Conservation (phyloP, 2,888 invertebrate species). For the Metopia argyrocephala region DNA sequence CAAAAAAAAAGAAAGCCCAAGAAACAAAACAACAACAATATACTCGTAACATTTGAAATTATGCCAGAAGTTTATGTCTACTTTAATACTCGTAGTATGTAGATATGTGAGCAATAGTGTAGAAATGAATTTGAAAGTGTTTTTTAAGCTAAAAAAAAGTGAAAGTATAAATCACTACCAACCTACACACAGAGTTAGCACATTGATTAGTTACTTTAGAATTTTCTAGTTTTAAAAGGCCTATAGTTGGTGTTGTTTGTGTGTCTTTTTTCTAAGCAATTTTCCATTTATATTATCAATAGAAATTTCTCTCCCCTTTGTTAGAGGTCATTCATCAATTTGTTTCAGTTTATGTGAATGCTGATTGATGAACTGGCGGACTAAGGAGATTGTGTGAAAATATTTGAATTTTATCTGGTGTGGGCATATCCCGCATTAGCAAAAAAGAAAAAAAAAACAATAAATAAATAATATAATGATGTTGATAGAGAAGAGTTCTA, state of each 20-base stretch:
- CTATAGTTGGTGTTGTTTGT: conserved; percentile 17
- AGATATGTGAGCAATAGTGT: conserved; percentile 38
- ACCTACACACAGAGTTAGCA: conserved; percentile 24
- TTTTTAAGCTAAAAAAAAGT: conserved; percentile 27
- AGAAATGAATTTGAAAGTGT: no score
- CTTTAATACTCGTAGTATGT: conserved; percentile 45
- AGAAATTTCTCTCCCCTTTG: conserved; percentile 35
- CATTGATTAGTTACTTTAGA: conserved; percentile 39
- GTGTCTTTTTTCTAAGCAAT: conserved; percentile 16
- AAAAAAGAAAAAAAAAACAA: conserved; percentile 21
- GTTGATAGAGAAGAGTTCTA: not conserved
- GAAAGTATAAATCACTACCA: conserved; percentile 60
- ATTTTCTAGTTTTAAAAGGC: conserved; percentile 23
- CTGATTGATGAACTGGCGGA: not conserved
- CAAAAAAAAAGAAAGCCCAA: not conserved
- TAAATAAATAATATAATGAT: not conserved
- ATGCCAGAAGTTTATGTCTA: conserved; percentile 58
- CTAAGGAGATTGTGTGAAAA: conserved; percentile 7
- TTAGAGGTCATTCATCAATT: conserved; percentile 64
- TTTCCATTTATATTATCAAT: conserved; percentile 42
- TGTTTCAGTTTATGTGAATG: conserved; percentile 46
- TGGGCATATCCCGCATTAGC: conserved; percentile 53
- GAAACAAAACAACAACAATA: no score
- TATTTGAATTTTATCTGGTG: conserved; percentile 20
- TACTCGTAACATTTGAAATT: conserved; percentile 57